Evolutionary conservation across 2,113 vertebrate species (phyloP).

Genomic region (Gavialis gangeticus): DNA sequence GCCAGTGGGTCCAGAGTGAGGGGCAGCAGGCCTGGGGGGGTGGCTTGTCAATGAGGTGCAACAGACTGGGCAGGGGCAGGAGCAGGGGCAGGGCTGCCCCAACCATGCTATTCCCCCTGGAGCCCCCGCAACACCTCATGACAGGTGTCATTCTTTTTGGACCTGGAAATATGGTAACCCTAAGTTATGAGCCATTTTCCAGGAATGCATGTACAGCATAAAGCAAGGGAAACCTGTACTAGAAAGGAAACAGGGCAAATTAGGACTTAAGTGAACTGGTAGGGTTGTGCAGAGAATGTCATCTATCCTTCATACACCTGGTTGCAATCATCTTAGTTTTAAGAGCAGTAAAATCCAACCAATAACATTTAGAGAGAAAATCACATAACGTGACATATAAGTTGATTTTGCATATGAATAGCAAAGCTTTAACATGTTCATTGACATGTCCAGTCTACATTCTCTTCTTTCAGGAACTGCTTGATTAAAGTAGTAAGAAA

Average conservation of each 20-base stretch:
- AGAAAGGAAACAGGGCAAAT: conserved; percentile 25
- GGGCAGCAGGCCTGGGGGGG: too few species aligned
- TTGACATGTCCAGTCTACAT: conserved; percentile 8
- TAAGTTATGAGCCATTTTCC: too few species aligned
- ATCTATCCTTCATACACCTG: conserved; percentile 34
- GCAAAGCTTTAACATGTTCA: conserved; percentile 35
- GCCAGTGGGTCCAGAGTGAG: too few species aligned
- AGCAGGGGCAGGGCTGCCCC: too few species aligned
- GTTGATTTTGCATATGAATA: conserved; percentile 18
- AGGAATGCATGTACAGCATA: too few species aligned
- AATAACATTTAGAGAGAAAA: conserved; percentile 59
- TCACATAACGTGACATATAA: conserved; percentile 39
- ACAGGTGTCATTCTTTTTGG: too few species aligned
- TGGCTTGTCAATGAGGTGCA: too few species aligned
- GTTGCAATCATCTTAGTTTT: conserved; percentile 53
- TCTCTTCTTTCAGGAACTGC: conserved; percentile 45
- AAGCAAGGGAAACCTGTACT: not conserved
- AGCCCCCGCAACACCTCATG: too few species aligned
- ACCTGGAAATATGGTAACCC: too few species aligned
- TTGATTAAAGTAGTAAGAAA: conserved; percentile 52
- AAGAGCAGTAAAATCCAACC: conserved; percentile 54
- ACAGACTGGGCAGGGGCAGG: too few species aligned
- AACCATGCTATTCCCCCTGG: too few species aligned
- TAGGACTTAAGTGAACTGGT: not conserved
- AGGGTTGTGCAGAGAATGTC: not conserved